Conservation (phyloP, 2,797 vertebrate species). For the Tachyglossus aculeatus region DNA sequence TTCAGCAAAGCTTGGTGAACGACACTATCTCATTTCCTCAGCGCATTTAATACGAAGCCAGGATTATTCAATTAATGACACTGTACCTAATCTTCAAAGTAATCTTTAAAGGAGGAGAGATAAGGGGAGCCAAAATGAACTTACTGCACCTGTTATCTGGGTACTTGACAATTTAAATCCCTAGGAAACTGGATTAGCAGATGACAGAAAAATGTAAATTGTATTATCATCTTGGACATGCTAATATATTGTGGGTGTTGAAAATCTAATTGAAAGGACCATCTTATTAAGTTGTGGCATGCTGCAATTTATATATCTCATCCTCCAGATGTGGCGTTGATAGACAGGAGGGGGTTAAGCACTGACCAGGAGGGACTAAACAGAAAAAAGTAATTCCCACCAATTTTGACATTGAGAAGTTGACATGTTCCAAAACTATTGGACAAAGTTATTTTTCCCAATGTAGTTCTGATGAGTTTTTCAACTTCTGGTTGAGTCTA, state of each 20-base stretch:
- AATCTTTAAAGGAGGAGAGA: slow-evolving; percentile 49
- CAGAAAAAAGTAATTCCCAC: slow-evolving; percentile 13
- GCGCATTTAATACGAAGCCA: slow-evolving; percentile 11
- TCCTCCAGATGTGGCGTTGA: slow-evolving; percentile 58
- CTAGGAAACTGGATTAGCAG: slow-evolving; percentile 55
- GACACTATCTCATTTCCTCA: slow-evolving; percentile 32
- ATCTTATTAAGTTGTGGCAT: slow-evolving; percentile 63
- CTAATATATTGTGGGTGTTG: slow-evolving; percentile 53
- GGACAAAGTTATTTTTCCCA: slow-evolving; percentile 18
- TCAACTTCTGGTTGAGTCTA: no score
- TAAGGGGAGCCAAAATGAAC: slow-evolving; percentile 38
- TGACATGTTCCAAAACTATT: not conserved
- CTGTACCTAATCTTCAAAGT: slow-evolving; percentile 22
- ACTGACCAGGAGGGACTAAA: slow-evolving; percentile 49
- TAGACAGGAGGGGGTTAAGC: slow-evolving; percentile 26
- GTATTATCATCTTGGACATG: slow-evolving; percentile 47
- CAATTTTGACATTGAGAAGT: slow-evolving; percentile 17
- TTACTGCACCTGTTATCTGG: slow-evolving; percentile 50
- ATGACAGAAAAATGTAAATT: slow-evolving; percentile 47
- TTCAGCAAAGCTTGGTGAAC: no score
- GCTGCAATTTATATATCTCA: slow-evolving; percentile 56
- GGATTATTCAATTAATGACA: slow-evolving; percentile 56
- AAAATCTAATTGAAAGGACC: slow-evolving; percentile 48
- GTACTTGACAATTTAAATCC: slow-evolving; percentile 41
- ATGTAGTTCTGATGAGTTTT: no score